These are phyloP conservation scores for Lepisosteus oculatus DNA, from an alignment of 2,113 vertebrate species.

Conservation along the genomic window DNA sequence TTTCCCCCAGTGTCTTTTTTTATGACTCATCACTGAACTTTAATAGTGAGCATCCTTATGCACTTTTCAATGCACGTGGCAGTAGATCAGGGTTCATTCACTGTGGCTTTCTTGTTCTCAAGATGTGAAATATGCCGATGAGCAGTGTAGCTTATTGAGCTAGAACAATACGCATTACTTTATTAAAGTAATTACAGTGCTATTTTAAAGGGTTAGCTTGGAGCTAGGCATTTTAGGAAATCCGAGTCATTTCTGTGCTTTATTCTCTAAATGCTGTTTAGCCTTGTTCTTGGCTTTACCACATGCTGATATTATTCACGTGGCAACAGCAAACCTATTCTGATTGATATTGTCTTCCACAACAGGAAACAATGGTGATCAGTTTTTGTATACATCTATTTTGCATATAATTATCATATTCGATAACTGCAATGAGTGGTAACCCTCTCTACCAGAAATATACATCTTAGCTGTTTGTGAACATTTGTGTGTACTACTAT, in stretches of 20 bases:
- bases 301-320: no score
- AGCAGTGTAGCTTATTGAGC: background rate
- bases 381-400: no score
- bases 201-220: background rate
- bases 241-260: background rate
- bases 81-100: conserved; percentile 34
- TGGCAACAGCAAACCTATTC: no score
- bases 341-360: no score
- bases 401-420: no score
- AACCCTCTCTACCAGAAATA: background rate
- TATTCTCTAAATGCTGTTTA: background rate
- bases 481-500: background rate
- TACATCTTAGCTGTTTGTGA: background rate
- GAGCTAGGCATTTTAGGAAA: conserved; percentile 14
- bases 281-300: background rate
- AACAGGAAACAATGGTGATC: no score
- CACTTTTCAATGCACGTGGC: conserved; percentile 42
- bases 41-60: conserved; percentile 21
- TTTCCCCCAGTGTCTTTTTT: no score
- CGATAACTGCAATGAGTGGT: background rate
- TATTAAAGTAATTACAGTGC: no score
- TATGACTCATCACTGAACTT: no score
- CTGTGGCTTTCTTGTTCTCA: conserved; percentile 17
- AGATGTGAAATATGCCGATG: conserved; percentile 13
- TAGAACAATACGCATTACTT: background rate